These are phyloP conservation scores for Ramphastos sulfuratus DNA, from an alignment of 2,113 vertebrate genomes.

Conservation along the genomic window DNA sequence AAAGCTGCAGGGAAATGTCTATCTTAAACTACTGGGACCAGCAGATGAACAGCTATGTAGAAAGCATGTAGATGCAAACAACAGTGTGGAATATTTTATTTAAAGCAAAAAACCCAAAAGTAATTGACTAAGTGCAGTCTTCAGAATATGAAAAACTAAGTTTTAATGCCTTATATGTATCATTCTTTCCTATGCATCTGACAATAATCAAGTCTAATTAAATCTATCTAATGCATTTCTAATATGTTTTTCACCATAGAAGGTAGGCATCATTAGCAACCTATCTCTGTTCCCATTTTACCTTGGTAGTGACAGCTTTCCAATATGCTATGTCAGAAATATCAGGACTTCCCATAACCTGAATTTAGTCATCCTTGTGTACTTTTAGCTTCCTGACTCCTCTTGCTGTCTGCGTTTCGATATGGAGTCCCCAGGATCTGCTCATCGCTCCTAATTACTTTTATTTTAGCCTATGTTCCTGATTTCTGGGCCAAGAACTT, in stretches of 20 bases:
- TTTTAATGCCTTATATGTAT: background rate
- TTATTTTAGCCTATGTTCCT: slow-evolving; percentile 63
- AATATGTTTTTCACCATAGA: slow-evolving; percentile 4
- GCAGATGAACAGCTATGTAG: background rate
- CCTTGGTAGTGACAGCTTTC: slow-evolving; percentile 4
- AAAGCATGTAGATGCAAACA: background rate
- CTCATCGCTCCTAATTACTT: slow-evolving; percentile 67
- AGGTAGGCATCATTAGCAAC: slow-evolving; percentile 20
- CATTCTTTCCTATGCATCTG: background rate
- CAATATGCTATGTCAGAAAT: background rate
- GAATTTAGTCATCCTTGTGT: slow-evolving; percentile 16
- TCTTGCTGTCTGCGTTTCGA: slow-evolving; percentile 39
- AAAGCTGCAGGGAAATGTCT: background rate
- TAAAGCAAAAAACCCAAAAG: background rate
- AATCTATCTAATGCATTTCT: slow-evolving; percentile 35
- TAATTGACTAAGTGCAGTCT: background rate
- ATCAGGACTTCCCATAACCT: slow-evolving; percentile 57
- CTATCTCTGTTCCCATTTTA: slow-evolving; percentile 33
- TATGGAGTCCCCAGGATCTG: slow-evolving; percentile 49
- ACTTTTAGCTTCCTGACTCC: slow-evolving; percentile 51
- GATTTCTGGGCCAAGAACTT: slow-evolving; percentile 59
- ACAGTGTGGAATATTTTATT: background rate
- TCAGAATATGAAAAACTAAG: background rate
- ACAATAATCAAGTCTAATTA: slow-evolving; percentile 1
- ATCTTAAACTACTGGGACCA: background rate